Conservation (phyloP, 2,888 invertebrate genomes). For the Bombylius major region DNA sequence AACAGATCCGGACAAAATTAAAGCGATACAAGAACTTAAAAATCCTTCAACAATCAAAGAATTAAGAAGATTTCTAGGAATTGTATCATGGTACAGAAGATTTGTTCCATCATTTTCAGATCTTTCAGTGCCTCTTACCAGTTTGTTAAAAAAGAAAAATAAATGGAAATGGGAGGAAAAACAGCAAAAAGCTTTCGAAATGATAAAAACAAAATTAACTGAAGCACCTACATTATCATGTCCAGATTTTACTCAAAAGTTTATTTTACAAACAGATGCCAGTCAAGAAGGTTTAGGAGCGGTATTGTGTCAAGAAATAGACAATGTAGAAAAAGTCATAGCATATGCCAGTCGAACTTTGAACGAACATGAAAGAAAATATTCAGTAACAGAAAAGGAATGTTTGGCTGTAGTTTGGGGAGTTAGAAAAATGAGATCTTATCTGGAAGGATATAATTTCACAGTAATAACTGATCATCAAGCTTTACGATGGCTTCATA, state of each 20-base stretch:
- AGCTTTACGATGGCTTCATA: neutral
- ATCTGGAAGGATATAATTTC: neutral
- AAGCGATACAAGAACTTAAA: neutral
- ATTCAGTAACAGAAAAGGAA: neutral
- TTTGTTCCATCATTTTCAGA: conserved; percentile 2
- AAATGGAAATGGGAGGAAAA: neutral
- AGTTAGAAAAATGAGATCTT: neutral
- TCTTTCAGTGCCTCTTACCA: neutral
- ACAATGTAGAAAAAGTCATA: conserved; percentile 11
- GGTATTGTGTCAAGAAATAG: neutral
- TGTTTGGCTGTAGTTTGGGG: neutral
- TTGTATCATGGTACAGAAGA: neutral
- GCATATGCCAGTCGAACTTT: conserved; percentile 6
- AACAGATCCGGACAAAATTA: conserved; percentile 1
- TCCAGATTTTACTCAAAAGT: conserved; percentile 1
- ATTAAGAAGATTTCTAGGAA: too few species aligned
- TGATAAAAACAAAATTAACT: neutral
- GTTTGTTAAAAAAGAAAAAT: neutral
- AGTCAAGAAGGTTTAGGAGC: too few species aligned
- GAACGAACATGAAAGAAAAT: neutral
- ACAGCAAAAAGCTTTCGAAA: neutral
- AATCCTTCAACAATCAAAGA: neutral
- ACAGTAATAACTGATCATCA: neutral
- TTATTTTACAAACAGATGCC: neutral
- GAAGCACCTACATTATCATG: neutral